phyloP scores from a whole-genome alignment of 2,113 vertebrate species.

The Menidia beryllina region DNA sequence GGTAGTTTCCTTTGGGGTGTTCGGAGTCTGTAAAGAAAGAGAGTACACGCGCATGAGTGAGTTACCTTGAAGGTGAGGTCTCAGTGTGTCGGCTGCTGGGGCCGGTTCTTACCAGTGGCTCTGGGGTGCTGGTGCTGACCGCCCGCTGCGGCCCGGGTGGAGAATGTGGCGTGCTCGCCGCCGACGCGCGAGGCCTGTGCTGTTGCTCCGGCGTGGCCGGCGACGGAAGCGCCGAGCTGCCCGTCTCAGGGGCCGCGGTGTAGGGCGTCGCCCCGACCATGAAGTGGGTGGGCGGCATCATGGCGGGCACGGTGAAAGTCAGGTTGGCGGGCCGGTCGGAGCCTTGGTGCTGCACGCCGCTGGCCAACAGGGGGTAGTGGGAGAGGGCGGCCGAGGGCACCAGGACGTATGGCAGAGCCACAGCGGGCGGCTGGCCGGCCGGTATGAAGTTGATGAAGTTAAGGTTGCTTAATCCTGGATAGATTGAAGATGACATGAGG shows the following conservation, averaged over 20 bases:
- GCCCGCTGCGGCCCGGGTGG: slow-evolving; percentile 65
- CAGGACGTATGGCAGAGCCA: slow-evolving; percentile 88
- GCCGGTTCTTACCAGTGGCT: slow-evolving; percentile 59
- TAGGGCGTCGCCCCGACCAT: slow-evolving; percentile 77
- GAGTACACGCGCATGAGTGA: no score
- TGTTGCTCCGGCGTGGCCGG: slow-evolving; percentile 76
- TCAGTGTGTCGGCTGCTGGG: neutral
- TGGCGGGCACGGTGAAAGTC: slow-evolving; percentile 80
- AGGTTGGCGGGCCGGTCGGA: slow-evolving; percentile 63
- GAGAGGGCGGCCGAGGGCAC: slow-evolving; percentile 85
- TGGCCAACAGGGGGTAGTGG: slow-evolving; percentile 83
- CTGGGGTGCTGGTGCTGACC: slow-evolving; percentile 26
- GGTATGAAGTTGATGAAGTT: slow-evolving; percentile 84
- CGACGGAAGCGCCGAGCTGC: slow-evolving; percentile 31
- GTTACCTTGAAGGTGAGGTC: no score
- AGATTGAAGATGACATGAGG: neutral
- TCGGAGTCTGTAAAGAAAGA: slow-evolving; percentile 75
- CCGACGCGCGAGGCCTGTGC: slow-evolving; percentile 20
- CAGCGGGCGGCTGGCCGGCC: slow-evolving; percentile 80
- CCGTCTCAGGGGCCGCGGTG: slow-evolving; percentile 46
- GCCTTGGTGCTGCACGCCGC: slow-evolving; percentile 42
- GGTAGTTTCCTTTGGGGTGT: slow-evolving; percentile 85
- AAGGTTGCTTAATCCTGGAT: slow-evolving; percentile 78
- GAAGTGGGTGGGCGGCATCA: slow-evolving; percentile 78
- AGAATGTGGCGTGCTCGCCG: slow-evolving; percentile 61